Conservation (phyloP, 1,140 invertebrate genomes). For the Drosophila bocqueti region DNA sequence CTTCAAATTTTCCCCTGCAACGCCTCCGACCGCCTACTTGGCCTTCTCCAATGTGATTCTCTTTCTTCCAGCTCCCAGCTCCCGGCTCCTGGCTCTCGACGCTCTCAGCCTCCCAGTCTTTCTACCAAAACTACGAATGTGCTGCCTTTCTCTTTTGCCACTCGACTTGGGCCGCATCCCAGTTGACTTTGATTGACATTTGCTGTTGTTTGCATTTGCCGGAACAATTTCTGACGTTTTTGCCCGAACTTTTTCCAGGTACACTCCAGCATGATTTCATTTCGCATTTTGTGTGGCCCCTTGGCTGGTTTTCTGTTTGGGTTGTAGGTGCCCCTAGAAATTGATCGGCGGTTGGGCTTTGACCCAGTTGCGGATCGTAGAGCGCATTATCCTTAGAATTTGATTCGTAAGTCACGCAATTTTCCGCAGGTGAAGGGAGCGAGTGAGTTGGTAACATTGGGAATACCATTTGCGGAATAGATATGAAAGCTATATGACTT, state of each 20-base stretch:
- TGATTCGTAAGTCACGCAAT: conserved; percentile 65
- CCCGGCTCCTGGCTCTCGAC: neutral
- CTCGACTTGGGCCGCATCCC: conserved; percentile 69
- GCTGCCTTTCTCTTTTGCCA: conserved; percentile 76
- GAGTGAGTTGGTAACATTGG: conserved; percentile 2
- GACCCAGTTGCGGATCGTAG: conserved; percentile 53
- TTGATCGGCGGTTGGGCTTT: conserved; percentile 56
- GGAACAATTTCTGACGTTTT: conserved; percentile 55
- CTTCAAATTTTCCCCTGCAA: conserved; percentile 44
- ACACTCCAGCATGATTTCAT: conserved; percentile 32
- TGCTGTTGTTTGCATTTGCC: conserved; percentile 75
- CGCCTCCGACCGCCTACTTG: conserved; percentile 23
- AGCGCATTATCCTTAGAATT: conserved; percentile 38
- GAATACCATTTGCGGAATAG: neutral
- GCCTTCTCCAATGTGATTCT: conserved; percentile 47
- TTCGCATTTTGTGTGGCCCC: conserved; percentile 66
- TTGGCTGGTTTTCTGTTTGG: conserved; percentile 8
- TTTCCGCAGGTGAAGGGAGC: conserved; percentile 3
- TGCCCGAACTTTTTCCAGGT: conserved; percentile 2
- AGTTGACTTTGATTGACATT: conserved; percentile 80
- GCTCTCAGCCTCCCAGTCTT: neutral
- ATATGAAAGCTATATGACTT: conserved; percentile 1
- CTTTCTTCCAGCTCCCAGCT: conserved; percentile 15
- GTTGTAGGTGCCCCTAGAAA: conserved; percentile 45
- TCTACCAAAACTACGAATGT: conserved; percentile 23